phyloP scores from a whole-genome alignment of 2,888 invertebrate species.

The Stenichneumon culpator region DNA sequence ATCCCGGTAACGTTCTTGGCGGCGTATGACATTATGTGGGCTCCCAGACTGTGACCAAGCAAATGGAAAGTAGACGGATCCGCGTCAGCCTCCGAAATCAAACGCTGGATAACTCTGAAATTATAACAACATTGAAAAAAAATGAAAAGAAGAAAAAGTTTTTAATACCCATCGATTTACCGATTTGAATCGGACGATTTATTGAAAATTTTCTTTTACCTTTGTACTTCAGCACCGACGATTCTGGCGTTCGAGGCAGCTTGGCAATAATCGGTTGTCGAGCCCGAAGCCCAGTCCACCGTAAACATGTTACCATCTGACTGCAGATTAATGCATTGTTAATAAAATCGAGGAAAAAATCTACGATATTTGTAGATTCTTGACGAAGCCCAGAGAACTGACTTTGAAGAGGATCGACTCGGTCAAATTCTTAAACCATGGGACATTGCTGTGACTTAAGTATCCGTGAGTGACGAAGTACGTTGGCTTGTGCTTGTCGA shows the following conservation, averaged over 20 bases:
- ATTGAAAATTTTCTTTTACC: conserved; percentile 67
- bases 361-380: neutral
- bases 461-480: conserved; percentile 84
- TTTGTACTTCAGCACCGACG: conserved; percentile 79
- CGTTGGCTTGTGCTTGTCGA: conserved; percentile 73
- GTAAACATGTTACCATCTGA: conserved; percentile 83
- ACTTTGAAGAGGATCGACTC: conserved; percentile 82
- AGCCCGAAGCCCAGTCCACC: conserved; percentile 84
- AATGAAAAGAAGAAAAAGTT: conserved; percentile 17
- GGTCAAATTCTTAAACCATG: conserved; percentile 82
- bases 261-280: conserved; percentile 79
- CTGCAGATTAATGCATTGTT: conserved; percentile 72
- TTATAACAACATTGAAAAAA: conserved; percentile 40
- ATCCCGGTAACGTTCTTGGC: conserved; percentile 76
- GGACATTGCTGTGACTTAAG: conserved; percentile 76
- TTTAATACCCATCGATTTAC: neutral
- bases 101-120: conserved; percentile 74
- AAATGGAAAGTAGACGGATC: conserved; percentile 76
- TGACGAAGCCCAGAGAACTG: conserved; percentile 26
- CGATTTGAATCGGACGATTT: neutral
- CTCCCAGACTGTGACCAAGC: conserved; percentile 82
- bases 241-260: conserved; percentile 77
- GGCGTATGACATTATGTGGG: conserved; percentile 80
- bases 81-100: conserved; percentile 69
- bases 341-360: neutral